Conservation (phyloP, 2,888 invertebrate genomes). For the Perdita meconis region DNA sequence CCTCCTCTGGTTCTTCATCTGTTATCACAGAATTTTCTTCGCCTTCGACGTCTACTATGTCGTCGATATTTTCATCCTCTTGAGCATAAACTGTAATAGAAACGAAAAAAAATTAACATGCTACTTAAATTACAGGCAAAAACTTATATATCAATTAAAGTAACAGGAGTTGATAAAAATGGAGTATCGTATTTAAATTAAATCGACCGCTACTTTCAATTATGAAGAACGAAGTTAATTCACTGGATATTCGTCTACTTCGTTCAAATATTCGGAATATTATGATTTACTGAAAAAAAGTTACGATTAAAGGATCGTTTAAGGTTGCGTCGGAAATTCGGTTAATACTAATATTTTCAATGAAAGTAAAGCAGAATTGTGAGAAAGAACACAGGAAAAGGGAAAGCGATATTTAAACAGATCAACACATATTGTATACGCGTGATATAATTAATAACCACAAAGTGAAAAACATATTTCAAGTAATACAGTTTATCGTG, state of each 20-base stretch:
- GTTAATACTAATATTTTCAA: neutral
- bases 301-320: neutral
- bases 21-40: conserved; percentile 85
- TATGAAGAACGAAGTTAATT: neutral
- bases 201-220: too few relatives aligned
- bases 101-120: too few relatives aligned
- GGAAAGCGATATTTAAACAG: neutral
- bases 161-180: neutral
- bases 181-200: too few relatives aligned
- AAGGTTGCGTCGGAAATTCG: neutral
- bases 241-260: too few relatives aligned
- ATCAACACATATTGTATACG: conserved; percentile 15
- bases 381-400: neutral
- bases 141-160: neutral
- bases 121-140: conserved; percentile 4
- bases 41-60: conserved; percentile 86
- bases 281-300: neutral
- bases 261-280: neutral
- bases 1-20: conserved; percentile 86
- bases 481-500: conserved; percentile 9
- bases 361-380: neutral
- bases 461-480: conserved; percentile 13
- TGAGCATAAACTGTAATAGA: conserved; percentile 86
- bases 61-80: conserved; percentile 86
- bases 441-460: conserved; percentile 4